A percentile compares a stretch with the other conserved stretches of the same genome.
Conservation (phyloP, 2,888 invertebrate genomes). For the Achlya flavicornis region DNA sequence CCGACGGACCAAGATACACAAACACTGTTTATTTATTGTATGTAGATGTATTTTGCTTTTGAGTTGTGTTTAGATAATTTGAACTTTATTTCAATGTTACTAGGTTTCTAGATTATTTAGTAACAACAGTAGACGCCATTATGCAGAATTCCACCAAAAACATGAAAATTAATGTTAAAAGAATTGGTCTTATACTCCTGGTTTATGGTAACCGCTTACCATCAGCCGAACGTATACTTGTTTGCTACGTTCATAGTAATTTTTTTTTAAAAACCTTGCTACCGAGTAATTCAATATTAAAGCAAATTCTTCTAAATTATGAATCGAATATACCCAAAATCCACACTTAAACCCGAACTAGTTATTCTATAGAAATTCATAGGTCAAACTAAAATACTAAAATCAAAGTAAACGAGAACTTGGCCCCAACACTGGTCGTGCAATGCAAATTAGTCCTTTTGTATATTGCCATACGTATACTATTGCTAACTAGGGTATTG, state of each 20-base stretch:
- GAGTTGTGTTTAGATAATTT: neutral
- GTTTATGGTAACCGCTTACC: too few relatives aligned
- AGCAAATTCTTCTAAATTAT: too few relatives aligned
- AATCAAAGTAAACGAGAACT: neutral
- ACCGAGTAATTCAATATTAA: too few relatives aligned
- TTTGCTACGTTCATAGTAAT: too few relatives aligned
- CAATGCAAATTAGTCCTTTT: slow-evolving; percentile 6
- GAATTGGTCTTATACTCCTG: too few relatives aligned
- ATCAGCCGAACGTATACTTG: too few relatives aligned
- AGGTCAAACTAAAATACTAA: neutral
- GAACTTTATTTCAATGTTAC: neutral
- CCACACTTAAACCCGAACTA: neutral
- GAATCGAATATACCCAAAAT: neutral
- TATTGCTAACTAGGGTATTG: slow-evolving; percentile 3
- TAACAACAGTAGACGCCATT: too few relatives aligned
- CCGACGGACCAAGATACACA: neutral
- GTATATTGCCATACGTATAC: neutral
- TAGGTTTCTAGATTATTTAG: too few relatives aligned
- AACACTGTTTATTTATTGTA: neutral
- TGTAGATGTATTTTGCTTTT: neutral
- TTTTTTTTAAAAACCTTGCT: too few relatives aligned
- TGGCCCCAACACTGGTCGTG: neutral
- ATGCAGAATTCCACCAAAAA: too few relatives aligned
- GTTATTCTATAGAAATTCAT: neutral
- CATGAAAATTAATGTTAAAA: too few relatives aligned